Evolutionary conservation across 2,113 vertebrate genomes (phyloP).

Genomic region (Syrmaticus mikado): DNA sequence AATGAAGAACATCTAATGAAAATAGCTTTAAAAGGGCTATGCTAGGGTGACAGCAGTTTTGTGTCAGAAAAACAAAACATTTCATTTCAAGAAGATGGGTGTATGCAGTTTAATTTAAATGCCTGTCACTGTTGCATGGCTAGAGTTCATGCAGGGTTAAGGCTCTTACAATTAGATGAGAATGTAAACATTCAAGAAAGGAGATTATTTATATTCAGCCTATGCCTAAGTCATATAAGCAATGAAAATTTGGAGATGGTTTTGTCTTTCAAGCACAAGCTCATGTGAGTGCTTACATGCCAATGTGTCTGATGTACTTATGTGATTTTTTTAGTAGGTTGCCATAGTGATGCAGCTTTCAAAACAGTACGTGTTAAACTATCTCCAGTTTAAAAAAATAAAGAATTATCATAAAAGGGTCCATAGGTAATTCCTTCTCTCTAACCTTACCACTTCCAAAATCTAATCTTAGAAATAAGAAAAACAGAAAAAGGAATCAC

Average conservation of each 20-base stretch:
- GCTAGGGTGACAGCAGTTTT: neutral
- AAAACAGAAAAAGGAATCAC: neutral
- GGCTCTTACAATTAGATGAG: neutral
- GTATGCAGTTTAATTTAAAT: neutral
- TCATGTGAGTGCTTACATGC: neutral
- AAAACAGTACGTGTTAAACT: neutral
- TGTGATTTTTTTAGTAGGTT: neutral
- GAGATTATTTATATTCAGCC: neutral
- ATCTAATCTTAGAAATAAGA: neutral
- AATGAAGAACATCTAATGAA: neutral
- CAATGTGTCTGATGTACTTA: neutral
- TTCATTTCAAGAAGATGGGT: neutral
- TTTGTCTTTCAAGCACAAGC: neutral
- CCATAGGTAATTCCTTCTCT: neutral
- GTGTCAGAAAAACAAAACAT: neutral
- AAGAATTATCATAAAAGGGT: neutral
- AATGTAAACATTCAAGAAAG: neutral
- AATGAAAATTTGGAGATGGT: neutral
- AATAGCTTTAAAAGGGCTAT: neutral
- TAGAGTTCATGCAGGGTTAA: neutral
- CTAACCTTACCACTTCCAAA: neutral
- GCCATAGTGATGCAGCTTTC: conserved; percentile 20
- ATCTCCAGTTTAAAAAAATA: neutral
- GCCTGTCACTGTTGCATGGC: neutral
- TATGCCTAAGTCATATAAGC: neutral